Evolutionary conservation across 2,888 invertebrate genomes (phyloP).

Genomic region (Heterodera filipjevi): DNA sequence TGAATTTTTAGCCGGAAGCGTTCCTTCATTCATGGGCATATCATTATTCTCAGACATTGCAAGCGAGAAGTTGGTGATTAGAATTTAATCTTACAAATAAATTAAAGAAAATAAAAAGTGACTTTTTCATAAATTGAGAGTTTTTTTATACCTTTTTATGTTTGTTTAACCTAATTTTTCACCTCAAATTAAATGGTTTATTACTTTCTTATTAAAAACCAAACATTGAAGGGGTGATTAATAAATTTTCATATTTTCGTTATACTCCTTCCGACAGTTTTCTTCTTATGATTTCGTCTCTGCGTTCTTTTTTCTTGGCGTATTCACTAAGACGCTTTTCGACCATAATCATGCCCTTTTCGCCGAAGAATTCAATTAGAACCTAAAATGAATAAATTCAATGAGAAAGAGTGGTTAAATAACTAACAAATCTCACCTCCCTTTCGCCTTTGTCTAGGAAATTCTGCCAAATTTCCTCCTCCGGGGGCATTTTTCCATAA

Average conservation of each 20-base stretch:
- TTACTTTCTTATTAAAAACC: too few species aligned
- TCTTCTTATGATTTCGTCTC: neutral
- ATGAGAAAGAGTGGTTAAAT: too few species aligned
- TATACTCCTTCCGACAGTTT: too few species aligned
- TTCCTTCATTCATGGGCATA: neutral
- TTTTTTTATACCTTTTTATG: neutral
- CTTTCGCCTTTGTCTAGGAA: neutral
- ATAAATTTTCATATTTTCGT: too few species aligned
- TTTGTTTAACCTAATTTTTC: neutral
- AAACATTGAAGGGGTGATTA: too few species aligned
- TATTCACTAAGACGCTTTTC: neutral
- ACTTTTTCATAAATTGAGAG: neutral
- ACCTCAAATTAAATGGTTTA: neutral
- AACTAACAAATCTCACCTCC: too few species aligned
- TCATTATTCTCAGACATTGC: neutral
- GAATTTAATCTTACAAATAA: neutral
- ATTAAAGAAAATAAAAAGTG: neutral
- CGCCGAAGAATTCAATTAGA: neutral
- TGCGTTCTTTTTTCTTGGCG: neutral
- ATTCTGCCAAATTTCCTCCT: neutral
- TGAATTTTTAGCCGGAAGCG: neutral
- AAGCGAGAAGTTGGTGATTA: neutral
- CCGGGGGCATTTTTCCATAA: neutral
- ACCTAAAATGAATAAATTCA: neutral
- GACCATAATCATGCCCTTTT: neutral